Evolutionary conservation across 23 tunicate genomes (phyloP), one percentile per base, ranked within the genome.

Genomic region (Aplidium turbinatum): DNA sequence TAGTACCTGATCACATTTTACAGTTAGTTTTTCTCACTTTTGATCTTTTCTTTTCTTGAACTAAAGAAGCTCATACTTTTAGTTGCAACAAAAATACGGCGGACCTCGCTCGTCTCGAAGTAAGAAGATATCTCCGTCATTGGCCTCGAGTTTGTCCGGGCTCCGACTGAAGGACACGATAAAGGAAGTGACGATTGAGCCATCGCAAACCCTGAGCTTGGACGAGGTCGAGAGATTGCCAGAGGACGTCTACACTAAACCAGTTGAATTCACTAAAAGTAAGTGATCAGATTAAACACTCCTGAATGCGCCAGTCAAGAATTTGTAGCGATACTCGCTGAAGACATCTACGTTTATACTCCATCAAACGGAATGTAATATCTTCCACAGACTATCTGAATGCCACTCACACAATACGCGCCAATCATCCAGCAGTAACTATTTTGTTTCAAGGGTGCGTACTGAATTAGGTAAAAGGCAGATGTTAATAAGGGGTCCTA

Each of bases 191-290:
- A 40, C 38, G 19, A 58, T 78, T 29, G 68, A 33, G 6, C 84
- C 93, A 13, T 48, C 75, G 19, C 22, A 66, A 52, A 78, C 85
- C 7, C 51, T 31, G 20, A 48, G 72, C 11, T 26, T 86, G 20
- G 83, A 89, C 1, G 87, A 82, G 1, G 33, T 89, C 7, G 96
- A 82, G 48, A 50, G 57, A 1, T 31, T 89, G 31, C 78, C 96
- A 11, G 88, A 89, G 35, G 96, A 73, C 20, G 60, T 51, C 0
- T 89, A 77, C 75, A 40, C 63, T 1, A 38, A 76, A 47, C 47
- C 78, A 16, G 67, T 89, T 7, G 82, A 89, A 33, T 77, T 89
- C 58, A 67, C 75, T 25, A 78, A 87, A 80, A 31, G 85, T 80
- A 57, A 62, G 47, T 48, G 54, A 25, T 52, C 48, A 42, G 50